Base-by-base conservation (phyloP, 1,140 invertebrate species). In the Samia ricini region DNA sequence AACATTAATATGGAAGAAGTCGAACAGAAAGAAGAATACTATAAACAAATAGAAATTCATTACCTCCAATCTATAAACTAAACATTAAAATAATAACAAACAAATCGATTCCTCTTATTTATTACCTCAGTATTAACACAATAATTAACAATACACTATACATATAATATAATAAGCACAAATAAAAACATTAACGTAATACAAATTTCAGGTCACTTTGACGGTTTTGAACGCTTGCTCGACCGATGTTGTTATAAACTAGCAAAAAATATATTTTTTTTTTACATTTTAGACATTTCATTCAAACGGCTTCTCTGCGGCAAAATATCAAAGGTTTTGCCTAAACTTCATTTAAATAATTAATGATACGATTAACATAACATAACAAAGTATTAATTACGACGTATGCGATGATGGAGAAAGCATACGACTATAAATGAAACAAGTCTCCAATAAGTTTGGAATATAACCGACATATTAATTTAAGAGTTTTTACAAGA, bases 91-190 rank as follows among this genome's bases (percentile, higher is more conserved):
- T 24, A 56, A n/a, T 10, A 4, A 42, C 7, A 42, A 26, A 29
- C 18, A 29, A 21, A 24, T 59, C 21, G 75, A 81, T 86, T 86
- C 85, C 83, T 81, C 82, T 81, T 79, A 78, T 88, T 86, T 86
- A 88, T 86, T 88, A 85, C 79, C 81, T 77, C 72, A 85, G 70
- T 56, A 70, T 77, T 83, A 85, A 85, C 80, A 77, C 52, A 63
- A 60, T 65, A 66, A 68, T 67, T 66, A 73, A 76, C 66, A 75
- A 69, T 61, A 74, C 56, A 60, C 57, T 62, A 78, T 62, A n/a
- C n/a, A n/a, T n/a, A n/a, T n/a, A n/a, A n/a, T n/a, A 61, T 61
- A 66, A 69, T 70, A 72, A 69, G 60, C 69, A 77, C 71, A 71
- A 67, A 71, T 64, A 72, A 48, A n/a, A 66, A 68, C 63, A 71